phyloP scores from a whole-genome alignment of 1,140 invertebrate genomes.

The Aricia agestis region DNA sequence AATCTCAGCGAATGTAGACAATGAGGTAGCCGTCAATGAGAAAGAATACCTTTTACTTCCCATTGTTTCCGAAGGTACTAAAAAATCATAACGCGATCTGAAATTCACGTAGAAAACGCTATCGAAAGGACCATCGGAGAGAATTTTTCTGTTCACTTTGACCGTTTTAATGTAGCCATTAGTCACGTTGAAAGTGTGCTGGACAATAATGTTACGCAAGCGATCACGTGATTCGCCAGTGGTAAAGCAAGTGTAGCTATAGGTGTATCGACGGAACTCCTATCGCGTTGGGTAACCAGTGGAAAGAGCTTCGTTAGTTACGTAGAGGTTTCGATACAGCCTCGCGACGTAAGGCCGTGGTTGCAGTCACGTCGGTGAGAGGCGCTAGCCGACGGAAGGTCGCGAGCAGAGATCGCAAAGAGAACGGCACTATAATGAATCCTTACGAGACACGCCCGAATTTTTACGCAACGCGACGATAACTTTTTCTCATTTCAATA shows the following conservation, averaged over 20 bases:
- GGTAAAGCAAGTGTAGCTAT: conserved; percentile 43
- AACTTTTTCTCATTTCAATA: conserved; percentile 14
- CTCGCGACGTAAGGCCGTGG: conserved; percentile 70
- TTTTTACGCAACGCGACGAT: conserved; percentile 16
- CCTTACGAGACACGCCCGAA: conserved; percentile 56
- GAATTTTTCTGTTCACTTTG: not conserved
- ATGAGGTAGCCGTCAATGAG: conserved; percentile 25
- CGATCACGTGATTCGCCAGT: conserved; percentile 60
- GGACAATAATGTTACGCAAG: conserved; percentile 48
- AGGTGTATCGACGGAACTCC: conserved; percentile 60
- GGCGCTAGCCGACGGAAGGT: conserved; percentile 67
- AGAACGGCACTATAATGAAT: conserved; percentile 67
- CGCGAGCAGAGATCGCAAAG: conserved; percentile 58
- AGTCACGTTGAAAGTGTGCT: conserved; percentile 18
- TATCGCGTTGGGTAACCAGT: conserved; percentile 69
- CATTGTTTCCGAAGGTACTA: conserved; percentile 26
- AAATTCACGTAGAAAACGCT: not conserved
- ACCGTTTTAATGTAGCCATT: not conserved
- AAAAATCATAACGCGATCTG: not conserved
- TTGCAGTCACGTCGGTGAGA: conserved; percentile 71
- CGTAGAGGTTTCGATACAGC: conserved; percentile 71
- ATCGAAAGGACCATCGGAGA: not conserved
- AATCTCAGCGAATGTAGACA: conserved; percentile 28
- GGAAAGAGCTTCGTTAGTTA: conserved; percentile 72
- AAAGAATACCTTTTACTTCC: conserved; percentile 29